Conservation (phyloP, 2,888 invertebrate genomes). For the Hirtodrosophila duncani region DNA sequence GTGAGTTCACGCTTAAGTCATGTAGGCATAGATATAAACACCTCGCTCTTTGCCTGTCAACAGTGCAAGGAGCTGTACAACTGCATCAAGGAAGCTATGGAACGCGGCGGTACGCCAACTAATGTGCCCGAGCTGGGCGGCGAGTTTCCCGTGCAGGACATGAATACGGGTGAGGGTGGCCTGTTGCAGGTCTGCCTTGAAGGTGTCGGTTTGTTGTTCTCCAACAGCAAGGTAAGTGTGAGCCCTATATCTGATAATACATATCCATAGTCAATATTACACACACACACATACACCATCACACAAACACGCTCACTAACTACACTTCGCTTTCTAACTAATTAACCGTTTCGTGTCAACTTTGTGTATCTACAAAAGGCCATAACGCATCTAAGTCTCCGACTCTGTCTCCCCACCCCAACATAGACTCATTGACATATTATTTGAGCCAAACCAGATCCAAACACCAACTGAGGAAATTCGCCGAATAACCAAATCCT, state of each 20-base stretch:
- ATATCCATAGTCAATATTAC: constrained; percentile 4
- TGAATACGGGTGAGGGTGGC: constrained; percentile 97
- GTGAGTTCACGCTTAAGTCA: no score
- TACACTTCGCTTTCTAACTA: constrained; percentile 51
- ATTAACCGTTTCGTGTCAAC: constrained; percentile 50
- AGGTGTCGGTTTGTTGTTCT: constrained; percentile 98
- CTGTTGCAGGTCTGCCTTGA: constrained; percentile 99
- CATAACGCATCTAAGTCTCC: constrained; percentile 33
- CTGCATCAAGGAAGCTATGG: constrained; percentile 99
- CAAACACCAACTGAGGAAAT: no score
- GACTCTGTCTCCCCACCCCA: constrained; percentile 12
- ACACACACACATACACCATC: constrained; percentile 9
- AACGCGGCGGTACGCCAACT: constrained; percentile 86
- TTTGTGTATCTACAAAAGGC: constrained; percentile 48
- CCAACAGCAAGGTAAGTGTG: constrained; percentile 96
- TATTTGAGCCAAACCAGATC: neutral
- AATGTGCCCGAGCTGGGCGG: constrained; percentile 84
- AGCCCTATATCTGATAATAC: no score
- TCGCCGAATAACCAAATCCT: constrained; percentile 4
- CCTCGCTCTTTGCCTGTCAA: constrained; percentile 34
- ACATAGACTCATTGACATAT: constrained; percentile 1
- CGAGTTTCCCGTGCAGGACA: constrained; percentile 99
- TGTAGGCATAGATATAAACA: neutral
- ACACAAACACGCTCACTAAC: constrained; percentile 16
- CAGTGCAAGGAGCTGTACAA: constrained; percentile 99